Evolutionary conservation across 1,140 invertebrate genomes (phyloP).

Genomic region (Zaprionus tsacasi): DNA sequence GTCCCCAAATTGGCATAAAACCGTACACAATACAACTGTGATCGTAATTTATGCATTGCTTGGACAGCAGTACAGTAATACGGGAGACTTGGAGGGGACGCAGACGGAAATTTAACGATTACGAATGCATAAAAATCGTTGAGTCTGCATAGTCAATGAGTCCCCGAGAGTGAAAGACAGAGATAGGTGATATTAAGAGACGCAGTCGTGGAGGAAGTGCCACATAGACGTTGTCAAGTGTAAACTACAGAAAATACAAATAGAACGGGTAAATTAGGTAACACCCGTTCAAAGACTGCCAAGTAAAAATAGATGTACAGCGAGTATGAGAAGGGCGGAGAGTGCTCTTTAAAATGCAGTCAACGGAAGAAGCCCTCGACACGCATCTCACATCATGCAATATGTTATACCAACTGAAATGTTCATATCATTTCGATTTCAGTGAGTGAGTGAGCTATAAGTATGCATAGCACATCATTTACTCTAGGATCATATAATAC

Average conservation of each 20-base stretch:
- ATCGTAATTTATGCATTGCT: conserved; percentile 66
- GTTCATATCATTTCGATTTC: background rate
- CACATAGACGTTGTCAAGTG: conserved; percentile 49
- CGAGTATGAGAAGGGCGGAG: background rate
- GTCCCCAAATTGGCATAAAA: conserved; percentile 67
- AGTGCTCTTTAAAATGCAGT: conserved; percentile 22
- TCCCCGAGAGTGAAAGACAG: conserved; percentile 32
- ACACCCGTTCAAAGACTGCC: conserved; percentile 31
- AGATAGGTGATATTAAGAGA: conserved; percentile 10
- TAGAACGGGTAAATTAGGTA: conserved; percentile 30
- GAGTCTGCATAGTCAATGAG: conserved; percentile 60
- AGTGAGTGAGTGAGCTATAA: background rate
- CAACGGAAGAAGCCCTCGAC: conserved; percentile 8
- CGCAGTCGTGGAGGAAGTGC: conserved; percentile 34
- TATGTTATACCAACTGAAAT: background rate
- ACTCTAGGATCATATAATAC: background rate
- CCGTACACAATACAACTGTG: conserved; percentile 30
- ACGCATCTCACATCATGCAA: conserved; percentile 20
- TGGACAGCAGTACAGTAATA: conserved; percentile 38
- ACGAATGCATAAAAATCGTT: conserved; percentile 58
- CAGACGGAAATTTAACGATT: conserved; percentile 63
- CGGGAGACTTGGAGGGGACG: background rate
- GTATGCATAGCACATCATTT: background rate
- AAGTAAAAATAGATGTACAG: conserved; percentile 35
- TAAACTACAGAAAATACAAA: conserved; percentile 30